Conservation (phyloP, 2,888 invertebrate species). For the Dryocosmus kuriphilus region DNA sequence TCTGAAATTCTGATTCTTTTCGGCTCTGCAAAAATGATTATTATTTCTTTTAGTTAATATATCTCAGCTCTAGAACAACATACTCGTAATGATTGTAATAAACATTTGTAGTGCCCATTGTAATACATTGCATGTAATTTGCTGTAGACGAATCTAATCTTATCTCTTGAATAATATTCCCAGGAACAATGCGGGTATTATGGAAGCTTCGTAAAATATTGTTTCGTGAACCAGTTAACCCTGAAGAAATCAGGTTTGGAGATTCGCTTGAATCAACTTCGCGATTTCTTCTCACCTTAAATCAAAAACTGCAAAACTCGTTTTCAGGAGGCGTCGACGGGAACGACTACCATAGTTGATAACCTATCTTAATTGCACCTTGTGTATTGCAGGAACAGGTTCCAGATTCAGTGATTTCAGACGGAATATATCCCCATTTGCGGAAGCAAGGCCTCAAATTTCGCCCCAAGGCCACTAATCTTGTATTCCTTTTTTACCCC, state of each 20-base stretch:
- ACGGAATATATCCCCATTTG: not conserved
- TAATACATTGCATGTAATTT: not conserved
- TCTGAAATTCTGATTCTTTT: too few species aligned
- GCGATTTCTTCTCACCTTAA: conserved; percentile 18
- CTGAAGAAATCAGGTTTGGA: conserved; percentile 28
- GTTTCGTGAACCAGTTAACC: conserved; percentile 21
- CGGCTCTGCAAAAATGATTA: too few species aligned
- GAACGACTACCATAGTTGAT: conserved; percentile 22
- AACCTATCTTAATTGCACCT: conserved; percentile 33
- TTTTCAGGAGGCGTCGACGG: conserved; percentile 28
- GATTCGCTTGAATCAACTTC: conserved; percentile 19
- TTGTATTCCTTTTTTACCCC: not conserved
- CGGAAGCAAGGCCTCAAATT: not conserved
- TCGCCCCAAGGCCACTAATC: not conserved
- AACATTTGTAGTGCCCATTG: not conserved
- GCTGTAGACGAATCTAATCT: not conserved
- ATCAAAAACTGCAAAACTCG: conserved; percentile 29
- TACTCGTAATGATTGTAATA: too few species aligned
- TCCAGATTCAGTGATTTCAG: conserved; percentile 13
- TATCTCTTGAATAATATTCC: conserved; percentile 26
- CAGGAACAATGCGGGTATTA: conserved; percentile 16
- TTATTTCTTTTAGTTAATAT: too few species aligned
- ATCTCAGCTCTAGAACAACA: too few species aligned
- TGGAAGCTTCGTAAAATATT: conserved; percentile 24
- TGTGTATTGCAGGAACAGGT: conserved; percentile 18